Evolutionary conservation across 2,888 invertebrate genomes (phyloP), one percentile per base, ranked within the genome.

Genomic region (Hylaea fasciaria): DNA sequence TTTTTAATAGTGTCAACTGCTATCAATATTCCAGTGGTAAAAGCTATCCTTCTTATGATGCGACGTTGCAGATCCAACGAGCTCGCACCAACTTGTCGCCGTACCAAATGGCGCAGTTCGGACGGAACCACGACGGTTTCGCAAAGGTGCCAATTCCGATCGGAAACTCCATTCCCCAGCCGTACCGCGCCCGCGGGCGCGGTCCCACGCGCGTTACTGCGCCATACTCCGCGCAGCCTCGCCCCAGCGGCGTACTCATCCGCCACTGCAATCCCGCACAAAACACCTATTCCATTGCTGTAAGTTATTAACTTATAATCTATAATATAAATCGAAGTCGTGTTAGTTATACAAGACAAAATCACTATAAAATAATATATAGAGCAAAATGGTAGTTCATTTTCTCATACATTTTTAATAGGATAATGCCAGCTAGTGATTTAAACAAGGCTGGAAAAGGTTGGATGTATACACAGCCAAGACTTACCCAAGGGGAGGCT

Each of bases 91-190:
- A 28, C 22, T 35, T 32, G 4, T 29, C 54, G 8, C 3, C 32
- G 9, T 50, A 50, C 35, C 62, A 32, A 32, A 10, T 45, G 4
- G 13, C 29, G 0, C 52, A 58, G 11, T 62, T 57, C 13, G 56
- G 57, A 0, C 61, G 62, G 46, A 63, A 50, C 11, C 63, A 58
- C 37, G 47, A 58, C 10, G 50, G 46, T 35, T 37, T 61, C 37
- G 9, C 9, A 9, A 13, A 71, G 66, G 58, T 65, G 58, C 69
- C 47, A 0, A 12, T 85, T 68, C 68, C 77, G 87, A 53, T 82
- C 87, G 9, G 85, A 73, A 67, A 90, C 81, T 65, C 89, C 91
- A 65, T 76, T 32, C 70, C 79, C 2, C 70, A 80, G 0, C 76
- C 5, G 53, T 64, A 22, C 74, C 82, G 2, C 71, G 83, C 58